These are phyloP conservation scores for Fabriciana adippe DNA, from an alignment of 2,888 invertebrate species.

Conservation along the genomic window DNA sequence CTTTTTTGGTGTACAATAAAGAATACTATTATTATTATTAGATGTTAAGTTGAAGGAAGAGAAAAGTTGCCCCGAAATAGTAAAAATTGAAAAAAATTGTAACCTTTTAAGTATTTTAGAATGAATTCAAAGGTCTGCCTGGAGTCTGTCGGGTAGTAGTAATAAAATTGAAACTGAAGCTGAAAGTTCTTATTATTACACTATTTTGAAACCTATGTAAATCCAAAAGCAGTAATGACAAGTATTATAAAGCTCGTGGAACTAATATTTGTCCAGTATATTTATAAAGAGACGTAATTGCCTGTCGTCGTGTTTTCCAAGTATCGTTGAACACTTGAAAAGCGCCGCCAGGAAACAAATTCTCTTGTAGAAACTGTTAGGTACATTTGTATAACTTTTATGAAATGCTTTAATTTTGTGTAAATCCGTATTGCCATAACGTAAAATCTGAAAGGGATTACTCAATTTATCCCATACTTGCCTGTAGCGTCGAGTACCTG, in stretches of 20 bases:
- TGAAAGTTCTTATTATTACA: neutral
- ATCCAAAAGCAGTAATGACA: constrained; percentile 13
- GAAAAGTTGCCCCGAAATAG: too few species aligned
- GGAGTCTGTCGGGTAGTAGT: too few species aligned
- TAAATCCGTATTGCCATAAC: neutral
- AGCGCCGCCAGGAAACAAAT: constrained; percentile 31
- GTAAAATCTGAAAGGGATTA: too few species aligned
- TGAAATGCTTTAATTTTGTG: constrained; percentile 4
- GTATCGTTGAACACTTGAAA: constrained; percentile 29
- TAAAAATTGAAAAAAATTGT: too few species aligned
- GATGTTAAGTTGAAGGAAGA: too few species aligned
- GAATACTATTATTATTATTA: too few species aligned
- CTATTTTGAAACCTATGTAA: neutral
- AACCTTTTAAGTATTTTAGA: too few species aligned
- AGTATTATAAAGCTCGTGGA: constrained; percentile 22
- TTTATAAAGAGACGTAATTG: constrained; percentile 33
- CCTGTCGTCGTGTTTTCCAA: constrained; percentile 30
- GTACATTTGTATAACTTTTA: constrained; percentile 21
- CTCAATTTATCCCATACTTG: neutral
- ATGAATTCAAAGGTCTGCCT: too few species aligned
- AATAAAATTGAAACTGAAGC: neutral
- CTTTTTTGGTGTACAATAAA: too few species aligned
- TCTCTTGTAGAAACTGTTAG: constrained; percentile 20
- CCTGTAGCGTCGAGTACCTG: too few species aligned
- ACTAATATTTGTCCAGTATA: constrained; percentile 35